Conservation (phyloP, 2,797 vertebrate genomes). For the Philypnodon macrostomus region DNA sequence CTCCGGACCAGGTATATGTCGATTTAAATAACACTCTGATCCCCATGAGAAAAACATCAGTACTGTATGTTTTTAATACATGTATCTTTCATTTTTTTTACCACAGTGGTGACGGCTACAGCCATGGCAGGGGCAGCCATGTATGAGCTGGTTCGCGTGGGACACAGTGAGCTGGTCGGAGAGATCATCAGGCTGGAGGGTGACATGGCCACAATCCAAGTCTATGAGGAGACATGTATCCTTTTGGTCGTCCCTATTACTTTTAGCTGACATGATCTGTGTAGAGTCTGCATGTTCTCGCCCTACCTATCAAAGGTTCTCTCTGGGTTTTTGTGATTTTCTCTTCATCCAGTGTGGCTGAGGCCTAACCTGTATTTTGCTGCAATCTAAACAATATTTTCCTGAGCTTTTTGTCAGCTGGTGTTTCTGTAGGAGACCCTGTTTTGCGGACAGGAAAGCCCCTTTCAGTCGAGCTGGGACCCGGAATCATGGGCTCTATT, state of each 20-base stretch:
- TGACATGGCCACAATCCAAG: slow-evolving; percentile 97
- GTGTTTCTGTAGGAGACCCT: slow-evolving; percentile 95
- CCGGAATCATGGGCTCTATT: slow-evolving; percentile 98
- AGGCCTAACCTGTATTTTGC: too few relatives aligned
- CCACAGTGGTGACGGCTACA: slow-evolving; percentile 90
- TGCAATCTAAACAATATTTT: too few relatives aligned
- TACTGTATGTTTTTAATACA: too few relatives aligned
- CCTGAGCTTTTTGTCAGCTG: slow-evolving; percentile 74
- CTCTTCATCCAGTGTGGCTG: too few relatives aligned
- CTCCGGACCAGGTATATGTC: slow-evolving; percentile 87
- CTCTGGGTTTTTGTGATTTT: too few relatives aligned
- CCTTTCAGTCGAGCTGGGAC: slow-evolving; percentile 94
- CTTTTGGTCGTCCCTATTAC: too few relatives aligned
- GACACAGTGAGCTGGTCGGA: slow-evolving; percentile 95
- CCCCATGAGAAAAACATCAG: too few relatives aligned
- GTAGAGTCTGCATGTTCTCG: too few relatives aligned
- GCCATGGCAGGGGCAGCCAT: slow-evolving; percentile 97
- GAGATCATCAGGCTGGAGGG: slow-evolving; percentile 98
- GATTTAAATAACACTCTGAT: too few relatives aligned
- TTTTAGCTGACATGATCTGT: too few relatives aligned
- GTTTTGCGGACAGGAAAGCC: slow-evolving; percentile 97
- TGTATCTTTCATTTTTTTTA: background rate
- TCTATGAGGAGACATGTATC: slow-evolving; percentile 99
- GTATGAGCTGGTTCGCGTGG: slow-evolving; percentile 97
- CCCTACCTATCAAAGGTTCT: too few relatives aligned